These are phyloP conservation scores for Heptranchias perlo DNA, from an alignment of 2,113 vertebrate species.

Conservation along the genomic window DNA sequence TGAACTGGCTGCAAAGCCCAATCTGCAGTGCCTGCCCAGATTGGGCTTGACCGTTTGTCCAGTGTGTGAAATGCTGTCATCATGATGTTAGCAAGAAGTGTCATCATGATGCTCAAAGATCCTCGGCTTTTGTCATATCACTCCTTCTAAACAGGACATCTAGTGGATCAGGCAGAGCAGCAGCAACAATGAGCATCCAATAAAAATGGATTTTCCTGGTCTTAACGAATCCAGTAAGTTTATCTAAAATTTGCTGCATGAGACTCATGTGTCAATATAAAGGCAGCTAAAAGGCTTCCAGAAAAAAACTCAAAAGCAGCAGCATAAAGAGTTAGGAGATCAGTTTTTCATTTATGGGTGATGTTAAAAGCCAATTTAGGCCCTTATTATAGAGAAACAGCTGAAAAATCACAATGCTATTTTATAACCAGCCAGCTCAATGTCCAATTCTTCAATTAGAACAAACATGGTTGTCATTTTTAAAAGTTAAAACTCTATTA, in stretches of 20 bases:
- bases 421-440: neutral
- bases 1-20: neutral
- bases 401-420: neutral
- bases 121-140: neutral
- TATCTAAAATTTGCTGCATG: neutral
- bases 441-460: neutral
- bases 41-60: neutral
- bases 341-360: neutral
- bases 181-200: neutral
- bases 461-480: neutral
- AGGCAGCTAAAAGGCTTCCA: neutral
- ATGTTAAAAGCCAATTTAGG: neutral
- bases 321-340: neutral
- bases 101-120: neutral
- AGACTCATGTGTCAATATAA: neutral
- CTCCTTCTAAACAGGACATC: neutral
- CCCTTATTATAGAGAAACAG: neutral
- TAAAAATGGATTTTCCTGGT: neutral
- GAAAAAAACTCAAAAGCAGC: neutral
- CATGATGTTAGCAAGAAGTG: neutral
- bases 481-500: neutral
- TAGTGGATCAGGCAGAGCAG: neutral
- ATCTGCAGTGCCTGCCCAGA: neutral
- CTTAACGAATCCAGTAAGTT: neutral
- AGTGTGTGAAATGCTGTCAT: neutral